Base-by-base conservation (phyloP, 2,113 vertebrate genomes). In the Leucopsar rothschildi region DNA sequence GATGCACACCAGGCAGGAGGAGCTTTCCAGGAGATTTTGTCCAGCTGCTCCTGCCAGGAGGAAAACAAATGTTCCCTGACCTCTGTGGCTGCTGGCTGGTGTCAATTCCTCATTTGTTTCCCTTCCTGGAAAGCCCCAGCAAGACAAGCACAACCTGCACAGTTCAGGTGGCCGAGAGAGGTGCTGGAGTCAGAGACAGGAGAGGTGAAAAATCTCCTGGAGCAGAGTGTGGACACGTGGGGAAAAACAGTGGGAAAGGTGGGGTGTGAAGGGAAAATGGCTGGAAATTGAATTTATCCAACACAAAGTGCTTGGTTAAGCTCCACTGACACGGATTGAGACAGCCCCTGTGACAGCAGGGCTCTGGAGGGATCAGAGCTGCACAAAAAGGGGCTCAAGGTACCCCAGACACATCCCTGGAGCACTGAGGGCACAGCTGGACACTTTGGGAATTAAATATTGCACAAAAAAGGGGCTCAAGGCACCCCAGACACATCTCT, bases 251-350 rank as follows among this genome's bases (percentile, higher is more conserved):
- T 2, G 33, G 57, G 10, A 27, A 57, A n/a, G 18, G 11, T 4
- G 4, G 22, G 9, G 10, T 12, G 14, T 8, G 18, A 40, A 33
- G 35, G 22, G 28, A 35, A 66, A 19, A 5, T 0, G 20, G 2
- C 73, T 37, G 31, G 60, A 17, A 64, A 47, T 42, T 11, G 44
- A 27, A 25, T 53, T 76, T 12, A n/a, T 49, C 52, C 6, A 3
- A 16, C 49, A 35, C 77, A 9, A 55, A 31, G 49, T 5, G 49
- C 39, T 40, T 40, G 13, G 39, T 40, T 40, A 12, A 14, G 39
- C 39, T 40, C 39, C 39, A 40, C 39, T 40, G 39, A 40, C 39
- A 40, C 39, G 39, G 39, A 40, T 40, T 40, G 39, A 40, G 39
- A 40, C 39, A 40, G 39, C 39, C 39, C 39, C 39, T 40, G 39